Evolutionary conservation across 2,113 vertebrate genomes (phyloP).

Genomic region (Campylomormyrus tamandua): DNA sequence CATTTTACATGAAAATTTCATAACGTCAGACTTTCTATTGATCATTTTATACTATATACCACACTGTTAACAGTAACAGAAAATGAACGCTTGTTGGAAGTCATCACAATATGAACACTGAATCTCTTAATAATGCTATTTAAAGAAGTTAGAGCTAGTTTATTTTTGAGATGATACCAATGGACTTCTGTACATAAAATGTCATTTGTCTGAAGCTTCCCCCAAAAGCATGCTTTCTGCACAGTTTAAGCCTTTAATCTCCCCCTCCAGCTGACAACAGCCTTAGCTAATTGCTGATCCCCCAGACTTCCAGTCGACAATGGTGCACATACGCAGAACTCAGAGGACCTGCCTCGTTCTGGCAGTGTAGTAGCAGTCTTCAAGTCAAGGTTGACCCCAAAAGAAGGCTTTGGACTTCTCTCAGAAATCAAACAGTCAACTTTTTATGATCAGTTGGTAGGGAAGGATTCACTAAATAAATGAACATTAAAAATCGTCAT

Average conservation of each 20-base stretch:
- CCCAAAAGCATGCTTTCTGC: background rate
- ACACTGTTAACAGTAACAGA: background rate
- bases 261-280: constrained; percentile 6
- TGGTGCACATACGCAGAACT: background rate
- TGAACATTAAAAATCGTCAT: background rate
- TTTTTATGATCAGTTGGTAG: background rate
- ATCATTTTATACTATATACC: background rate
- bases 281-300: background rate
- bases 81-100: constrained; percentile 10
- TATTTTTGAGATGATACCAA: background rate
- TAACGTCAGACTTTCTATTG: background rate
- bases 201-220: background rate
- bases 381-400: background rate
- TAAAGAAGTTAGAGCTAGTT: background rate
- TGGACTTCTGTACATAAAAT: constrained; percentile 1
- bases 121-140: background rate
- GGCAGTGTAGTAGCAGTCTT: background rate
- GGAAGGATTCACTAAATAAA: background rate
- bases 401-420: background rate
- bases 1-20: background rate
- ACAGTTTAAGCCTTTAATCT: background rate
- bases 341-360: background rate
- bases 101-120: background rate
- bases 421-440: background rate
- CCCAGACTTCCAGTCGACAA: background rate